Evolutionary conservation across 2,113 vertebrate genomes (phyloP), one percentile per base, ranked within the genome.

Genomic region (Leuciscus idus): DNA sequence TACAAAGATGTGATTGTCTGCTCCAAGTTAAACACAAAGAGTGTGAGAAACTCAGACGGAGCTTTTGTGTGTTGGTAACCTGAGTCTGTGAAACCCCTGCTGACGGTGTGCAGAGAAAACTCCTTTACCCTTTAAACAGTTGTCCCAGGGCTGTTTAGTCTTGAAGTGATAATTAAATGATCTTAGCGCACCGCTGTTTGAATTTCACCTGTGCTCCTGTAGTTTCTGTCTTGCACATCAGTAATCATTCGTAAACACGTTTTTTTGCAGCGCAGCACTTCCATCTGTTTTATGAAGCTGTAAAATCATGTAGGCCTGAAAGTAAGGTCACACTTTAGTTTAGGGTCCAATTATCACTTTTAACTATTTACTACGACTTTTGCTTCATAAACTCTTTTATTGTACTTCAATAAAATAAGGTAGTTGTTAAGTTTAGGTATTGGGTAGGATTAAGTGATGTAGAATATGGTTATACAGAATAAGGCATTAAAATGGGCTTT

Each of bases 21-120:
- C 21, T 84, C 82, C 68, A 84, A 84, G 82, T 73, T 73, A 84
- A 84, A 84, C 82, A 84, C 11, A 73, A 73, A 73, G 33, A 83
- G 68, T 84, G 81, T 83, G 81, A 83, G 81, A 84, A 57, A 74
- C 66, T 52, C 66, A 50, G 57, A 62, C 36, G 0, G 23, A 80
- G 33, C 57, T 80, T 55, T 74, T 73, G 68, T 84, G 23, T 17
- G 33, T 74, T 4, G 23, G 68, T 84, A 84, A 84, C 33, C 48
- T 0, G 68, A 84, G 50, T 55, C 30, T 39, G 66, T 2, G 28
- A 73, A 55, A 55, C 28, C 50, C 50, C 30, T 19, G 12, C 81
- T 61, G 77, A 79, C 30, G 52, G 28, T 80, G 33, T 1, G 10
- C 77, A 43, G 52, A 39, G 55, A 80, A 80, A 80, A 43, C 72